These are phyloP conservation scores for Corythoichthys haematopterus DNA, from an alignment of 2,113 vertebrate genomes.

Conservation along the genomic window DNA sequence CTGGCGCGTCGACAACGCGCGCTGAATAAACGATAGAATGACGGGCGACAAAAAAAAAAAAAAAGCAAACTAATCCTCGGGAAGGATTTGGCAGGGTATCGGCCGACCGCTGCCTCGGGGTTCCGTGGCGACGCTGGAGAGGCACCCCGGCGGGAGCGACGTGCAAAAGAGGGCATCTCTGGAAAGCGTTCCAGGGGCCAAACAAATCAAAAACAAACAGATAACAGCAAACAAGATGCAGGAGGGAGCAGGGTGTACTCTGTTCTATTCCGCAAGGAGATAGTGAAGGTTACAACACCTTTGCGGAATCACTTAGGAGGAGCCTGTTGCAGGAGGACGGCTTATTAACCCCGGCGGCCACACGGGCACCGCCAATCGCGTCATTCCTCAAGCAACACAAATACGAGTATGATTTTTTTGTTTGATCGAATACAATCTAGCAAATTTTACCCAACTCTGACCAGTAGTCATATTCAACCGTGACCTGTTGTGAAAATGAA, in stretches of 20 bases:
- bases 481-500: conserved; percentile 14
- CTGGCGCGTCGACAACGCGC: conserved; percentile 27
- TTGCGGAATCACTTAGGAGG: conserved; percentile 41
- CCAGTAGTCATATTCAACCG: conserved; percentile 11
- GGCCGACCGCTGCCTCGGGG: conserved; percentile 45
- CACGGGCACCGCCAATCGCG: conserved; percentile 11
- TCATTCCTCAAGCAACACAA: conserved; percentile 28
- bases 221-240: conserved; percentile 21
- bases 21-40: conserved; percentile 16
- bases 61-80: conserved; percentile 40
- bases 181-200: conserved; percentile 40
- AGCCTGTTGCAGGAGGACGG: conserved; percentile 25
- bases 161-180: conserved; percentile 48
- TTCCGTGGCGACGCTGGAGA: conserved; percentile 19
- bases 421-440: conserved; percentile 7
- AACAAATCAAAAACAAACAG: conserved; percentile 51
- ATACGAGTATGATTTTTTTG: conserved; percentile 26
- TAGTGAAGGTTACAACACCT: conserved; percentile 50
- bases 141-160: conserved; percentile 23
- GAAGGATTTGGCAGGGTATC: conserved; percentile 27
- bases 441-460: conserved; percentile 32
- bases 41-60: conserved; percentile 11
- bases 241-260: conserved; percentile 12
- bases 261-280: conserved; percentile 44
- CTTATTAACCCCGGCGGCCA: conserved; percentile 48